These are phyloP conservation scores for Byasa hedistus DNA, from an alignment of 2,888 invertebrate species.

Conservation along the genomic window DNA sequence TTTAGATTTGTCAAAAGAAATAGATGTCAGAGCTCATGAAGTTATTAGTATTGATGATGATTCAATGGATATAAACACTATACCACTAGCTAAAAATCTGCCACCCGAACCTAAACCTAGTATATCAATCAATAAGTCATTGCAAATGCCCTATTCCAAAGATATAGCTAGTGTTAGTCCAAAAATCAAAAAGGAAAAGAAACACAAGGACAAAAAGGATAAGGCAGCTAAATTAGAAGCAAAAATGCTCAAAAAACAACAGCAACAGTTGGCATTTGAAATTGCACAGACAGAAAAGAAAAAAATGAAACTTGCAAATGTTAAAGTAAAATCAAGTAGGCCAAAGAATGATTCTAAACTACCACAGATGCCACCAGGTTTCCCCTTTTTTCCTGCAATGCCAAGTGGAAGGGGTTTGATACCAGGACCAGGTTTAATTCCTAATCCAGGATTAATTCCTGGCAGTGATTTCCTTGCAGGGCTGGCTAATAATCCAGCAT, in stretches of 20 bases:
- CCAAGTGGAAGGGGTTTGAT: slow-evolving; percentile 77
- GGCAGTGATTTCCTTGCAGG: slow-evolving; percentile 65
- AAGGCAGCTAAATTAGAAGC: slow-evolving; percentile 71
- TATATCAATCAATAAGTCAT: slow-evolving; percentile 69
- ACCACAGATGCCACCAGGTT: slow-evolving; percentile 67
- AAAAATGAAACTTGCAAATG: slow-evolving; percentile 57
- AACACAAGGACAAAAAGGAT: slow-evolving; percentile 76
- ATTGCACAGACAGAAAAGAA: slow-evolving; percentile 66
- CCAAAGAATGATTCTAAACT: slow-evolving; percentile 68
- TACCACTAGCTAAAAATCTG: slow-evolving; percentile 45
- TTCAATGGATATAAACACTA: slow-evolving; percentile 60
- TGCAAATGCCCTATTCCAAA: slow-evolving; percentile 73
- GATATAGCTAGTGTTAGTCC: slow-evolving; percentile 77
- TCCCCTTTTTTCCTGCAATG: slow-evolving; percentile 70
- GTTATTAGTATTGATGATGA: slow-evolving; percentile 75
- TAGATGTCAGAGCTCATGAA: slow-evolving; percentile 74
- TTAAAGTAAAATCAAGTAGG: slow-evolving; percentile 64
- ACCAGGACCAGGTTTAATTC: slow-evolving; percentile 75
- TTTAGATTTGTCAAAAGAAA: slow-evolving; percentile 73
- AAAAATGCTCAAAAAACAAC: slow-evolving; percentile 71
- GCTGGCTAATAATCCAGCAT: slow-evolving; percentile 69
- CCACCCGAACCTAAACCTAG: slow-evolving; percentile 54
- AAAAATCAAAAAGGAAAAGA: slow-evolving; percentile 81
- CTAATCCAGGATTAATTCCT: slow-evolving; percentile 74
- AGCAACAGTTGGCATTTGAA: slow-evolving; percentile 67